Conservation (phyloP, 37 sponge, comb jelly and placozoan species). For the Lycopodina hypogea region DNA sequence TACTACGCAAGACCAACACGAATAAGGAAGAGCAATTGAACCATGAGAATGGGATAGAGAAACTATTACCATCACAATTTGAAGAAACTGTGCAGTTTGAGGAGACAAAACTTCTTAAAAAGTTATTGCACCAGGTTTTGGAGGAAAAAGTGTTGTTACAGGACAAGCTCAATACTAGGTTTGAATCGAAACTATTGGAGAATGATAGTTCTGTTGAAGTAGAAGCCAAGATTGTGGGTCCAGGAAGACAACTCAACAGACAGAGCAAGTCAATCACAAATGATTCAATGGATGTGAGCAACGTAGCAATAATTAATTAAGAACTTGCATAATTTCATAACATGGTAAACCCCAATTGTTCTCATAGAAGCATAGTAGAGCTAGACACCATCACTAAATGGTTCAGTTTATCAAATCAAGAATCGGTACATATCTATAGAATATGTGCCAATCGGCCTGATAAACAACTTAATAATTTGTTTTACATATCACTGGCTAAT, state of each 20-base stretch:
- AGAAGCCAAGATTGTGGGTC: neutral
- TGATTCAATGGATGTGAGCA: neutral
- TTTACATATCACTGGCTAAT: too few species aligned
- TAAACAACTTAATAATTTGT: too few species aligned
- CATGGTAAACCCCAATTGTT: too few species aligned
- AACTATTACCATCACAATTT: neutral
- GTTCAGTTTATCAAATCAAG: too few species aligned
- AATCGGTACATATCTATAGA: too few species aligned
- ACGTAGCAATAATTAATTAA: too few species aligned
- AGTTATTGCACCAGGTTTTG: constrained; percentile 4
- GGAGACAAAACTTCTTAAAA: constrained; percentile 1
- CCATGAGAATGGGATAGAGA: neutral
- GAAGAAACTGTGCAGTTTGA: neutral
- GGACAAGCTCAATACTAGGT: neutral
- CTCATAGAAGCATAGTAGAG: too few species aligned
- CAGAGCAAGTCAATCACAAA: neutral
- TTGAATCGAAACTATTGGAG: neutral
- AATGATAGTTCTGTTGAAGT: neutral
- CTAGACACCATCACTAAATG: too few species aligned
- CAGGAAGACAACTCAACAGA: neutral
- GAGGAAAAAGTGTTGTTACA: constrained; percentile 18
- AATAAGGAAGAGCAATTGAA: neutral
- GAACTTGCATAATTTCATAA: too few species aligned
- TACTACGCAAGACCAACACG: constrained; percentile 1
- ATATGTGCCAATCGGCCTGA: too few species aligned